These are phyloP conservation scores for Pedicia rivosa DNA, from an alignment of 2,888 invertebrate species.

Conservation along the genomic window DNA sequence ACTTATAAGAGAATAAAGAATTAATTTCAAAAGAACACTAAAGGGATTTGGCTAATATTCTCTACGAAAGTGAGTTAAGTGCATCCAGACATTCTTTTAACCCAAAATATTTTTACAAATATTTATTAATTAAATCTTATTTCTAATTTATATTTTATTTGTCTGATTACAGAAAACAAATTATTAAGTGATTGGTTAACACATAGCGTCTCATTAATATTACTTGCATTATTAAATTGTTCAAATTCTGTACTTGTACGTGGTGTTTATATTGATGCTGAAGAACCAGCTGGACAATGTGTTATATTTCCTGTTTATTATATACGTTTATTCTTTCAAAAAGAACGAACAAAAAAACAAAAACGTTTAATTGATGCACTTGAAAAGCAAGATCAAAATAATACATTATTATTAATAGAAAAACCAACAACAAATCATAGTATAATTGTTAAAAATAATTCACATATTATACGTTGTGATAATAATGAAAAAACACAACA, in stretches of 20 bases:
- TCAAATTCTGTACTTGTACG: slow-evolving; percentile 75
- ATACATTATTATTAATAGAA: slow-evolving; percentile 12
- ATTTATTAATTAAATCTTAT: too few relatives aligned
- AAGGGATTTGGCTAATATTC: too few relatives aligned
- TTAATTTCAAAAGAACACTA: too few relatives aligned
- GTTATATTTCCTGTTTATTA: slow-evolving; percentile 75
- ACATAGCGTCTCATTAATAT: slow-evolving; percentile 52
- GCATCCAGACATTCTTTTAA: too few relatives aligned
- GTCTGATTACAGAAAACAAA: slow-evolving; percentile 38
- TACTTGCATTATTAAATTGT: slow-evolving; percentile 66
- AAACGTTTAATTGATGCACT: slow-evolving; percentile 25
- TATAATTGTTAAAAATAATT: slow-evolving; percentile 10
- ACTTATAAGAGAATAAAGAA: too few relatives aligned
- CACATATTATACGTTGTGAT: not conserved
- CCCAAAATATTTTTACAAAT: too few relatives aligned
- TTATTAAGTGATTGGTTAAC: slow-evolving; percentile 69
- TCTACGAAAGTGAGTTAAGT: too few relatives aligned
- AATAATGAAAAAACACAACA: not conserved
- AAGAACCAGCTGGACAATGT: slow-evolving; percentile 66
- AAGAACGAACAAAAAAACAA: slow-evolving; percentile 45
- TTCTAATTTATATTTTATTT: not conserved
- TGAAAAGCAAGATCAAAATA: slow-evolving; percentile 15
- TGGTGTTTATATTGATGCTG: slow-evolving; percentile 78
- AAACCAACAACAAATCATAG: slow-evolving; percentile 10
- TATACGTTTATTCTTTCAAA: slow-evolving; percentile 57